Evolutionary conservation across 2,888 invertebrate genomes (phyloP).

Genomic region (Allophyes oxyacanthae): DNA sequence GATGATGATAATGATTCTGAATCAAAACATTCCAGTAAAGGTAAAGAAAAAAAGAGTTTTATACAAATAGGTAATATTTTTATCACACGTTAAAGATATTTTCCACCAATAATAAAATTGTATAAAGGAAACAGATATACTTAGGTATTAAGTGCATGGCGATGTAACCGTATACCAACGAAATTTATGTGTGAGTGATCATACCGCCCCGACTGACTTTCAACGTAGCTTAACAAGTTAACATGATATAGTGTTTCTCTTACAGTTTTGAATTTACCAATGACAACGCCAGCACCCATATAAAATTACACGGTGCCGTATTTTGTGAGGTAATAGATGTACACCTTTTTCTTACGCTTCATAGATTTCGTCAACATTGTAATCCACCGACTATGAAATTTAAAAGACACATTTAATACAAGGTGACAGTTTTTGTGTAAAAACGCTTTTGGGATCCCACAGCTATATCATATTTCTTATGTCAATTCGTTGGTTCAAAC

Average conservation of each 20-base stretch:
- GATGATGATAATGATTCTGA: too few species aligned
- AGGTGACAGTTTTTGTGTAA: slow-evolving; percentile 79
- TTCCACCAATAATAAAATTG: not conserved
- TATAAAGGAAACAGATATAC: not conserved
- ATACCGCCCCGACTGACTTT: slow-evolving; percentile 63
- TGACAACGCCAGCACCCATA: slow-evolving; percentile 81
- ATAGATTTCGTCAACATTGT: slow-evolving; percentile 74
- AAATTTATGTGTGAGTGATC: slow-evolving; percentile 68
- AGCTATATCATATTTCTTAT: slow-evolving; percentile 64
- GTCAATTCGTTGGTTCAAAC: slow-evolving; percentile 57
- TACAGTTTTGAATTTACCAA: slow-evolving; percentile 79
- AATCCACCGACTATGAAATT: slow-evolving; percentile 76
- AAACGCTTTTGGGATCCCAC: slow-evolving; percentile 60
- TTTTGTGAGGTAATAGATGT: slow-evolving; percentile 81
- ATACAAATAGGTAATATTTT: too few species aligned
- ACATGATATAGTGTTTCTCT: slow-evolving; percentile 78
- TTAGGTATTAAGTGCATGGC: slow-evolving; percentile 3
- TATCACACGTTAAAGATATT: too few species aligned
- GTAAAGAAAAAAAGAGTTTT: too few species aligned
- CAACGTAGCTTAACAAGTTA: slow-evolving; percentile 64
- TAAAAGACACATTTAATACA: slow-evolving; percentile 73
- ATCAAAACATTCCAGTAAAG: too few species aligned
- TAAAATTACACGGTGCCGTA: slow-evolving; percentile 81
- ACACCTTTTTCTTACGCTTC: slow-evolving; percentile 75
- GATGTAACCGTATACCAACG: slow-evolving; percentile 68